These are phyloP conservation scores for Fratercula arctica DNA, from an alignment of 2,797 vertebrate genomes.

Conservation along the genomic window DNA sequence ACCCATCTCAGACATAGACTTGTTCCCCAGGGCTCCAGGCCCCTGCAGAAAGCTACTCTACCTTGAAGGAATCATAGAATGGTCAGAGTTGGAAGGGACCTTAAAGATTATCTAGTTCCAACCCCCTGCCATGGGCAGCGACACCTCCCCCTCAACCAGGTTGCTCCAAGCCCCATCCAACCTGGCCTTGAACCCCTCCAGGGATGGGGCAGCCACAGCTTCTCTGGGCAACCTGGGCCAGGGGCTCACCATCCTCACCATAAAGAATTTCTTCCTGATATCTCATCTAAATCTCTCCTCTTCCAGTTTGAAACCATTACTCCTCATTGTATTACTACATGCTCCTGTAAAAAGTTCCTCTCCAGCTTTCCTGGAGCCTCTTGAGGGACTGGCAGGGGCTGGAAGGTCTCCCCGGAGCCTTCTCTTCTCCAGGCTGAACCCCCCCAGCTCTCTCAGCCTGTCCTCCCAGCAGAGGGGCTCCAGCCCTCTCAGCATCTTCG, in stretches of 20 bases:
- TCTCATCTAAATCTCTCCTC: background rate
- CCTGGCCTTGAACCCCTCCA: background rate
- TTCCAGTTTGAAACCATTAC: background rate
- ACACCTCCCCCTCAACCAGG: background rate
- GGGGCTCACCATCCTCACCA: background rate
- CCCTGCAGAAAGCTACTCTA: background rate
- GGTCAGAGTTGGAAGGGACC: background rate
- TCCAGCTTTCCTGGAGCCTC: background rate
- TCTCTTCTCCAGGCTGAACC: background rate
- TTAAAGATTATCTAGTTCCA: background rate
- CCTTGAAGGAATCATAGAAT: background rate
- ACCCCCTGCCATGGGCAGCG: background rate
- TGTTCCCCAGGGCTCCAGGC: background rate
- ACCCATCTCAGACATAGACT: rapidly evolving
- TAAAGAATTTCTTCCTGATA: background rate
- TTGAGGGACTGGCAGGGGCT: background rate
- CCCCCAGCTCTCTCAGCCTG: background rate
- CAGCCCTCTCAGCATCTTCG: background rate
- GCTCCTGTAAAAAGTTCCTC: background rate
- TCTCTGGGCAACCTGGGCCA: background rate
- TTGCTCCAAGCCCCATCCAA: background rate
- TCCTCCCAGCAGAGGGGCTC: background rate
- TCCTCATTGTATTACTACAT: background rate
- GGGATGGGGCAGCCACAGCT: background rate
- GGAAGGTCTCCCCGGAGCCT: background rate